These are phyloP conservation scores for Mesorhabditis belari DNA, from an alignment of 2,888 invertebrate species.

Conservation along the genomic window DNA sequence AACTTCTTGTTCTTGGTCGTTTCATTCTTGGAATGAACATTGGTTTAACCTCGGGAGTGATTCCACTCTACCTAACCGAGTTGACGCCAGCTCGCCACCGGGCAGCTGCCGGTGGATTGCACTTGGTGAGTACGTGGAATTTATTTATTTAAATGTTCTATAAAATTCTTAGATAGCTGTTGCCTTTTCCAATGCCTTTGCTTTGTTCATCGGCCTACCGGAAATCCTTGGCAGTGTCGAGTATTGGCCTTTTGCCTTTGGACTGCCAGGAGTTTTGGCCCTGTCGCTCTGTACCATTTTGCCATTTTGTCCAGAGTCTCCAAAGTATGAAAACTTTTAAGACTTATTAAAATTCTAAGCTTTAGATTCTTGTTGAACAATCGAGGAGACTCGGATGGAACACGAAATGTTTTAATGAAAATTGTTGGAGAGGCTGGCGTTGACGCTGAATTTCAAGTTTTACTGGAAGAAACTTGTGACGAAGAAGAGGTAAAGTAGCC, in stretches of 20 bases:
- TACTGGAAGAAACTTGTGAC: too few relatives aligned
- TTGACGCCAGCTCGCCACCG: slow-evolving; percentile 54
- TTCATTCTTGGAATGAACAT: slow-evolving; percentile 52
- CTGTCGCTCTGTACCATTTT: slow-evolving; percentile 37
- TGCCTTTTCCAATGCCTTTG: too few relatives aligned
- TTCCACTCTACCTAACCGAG: slow-evolving; percentile 57
- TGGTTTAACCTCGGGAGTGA: slow-evolving; percentile 56
- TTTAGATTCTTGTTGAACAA: too few relatives aligned
- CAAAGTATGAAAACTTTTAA: too few relatives aligned
- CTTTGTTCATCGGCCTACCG: slow-evolving; percentile 55
- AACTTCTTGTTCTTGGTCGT: slow-evolving; percentile 56
- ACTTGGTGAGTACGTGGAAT: slow-evolving; percentile 51
- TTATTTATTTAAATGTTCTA: not conserved
- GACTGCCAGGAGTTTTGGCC: slow-evolving; percentile 52
- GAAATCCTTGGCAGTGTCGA: slow-evolving; percentile 51
- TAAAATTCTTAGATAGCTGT: slow-evolving; percentile 49
- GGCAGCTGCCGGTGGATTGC: slow-evolving; percentile 56
- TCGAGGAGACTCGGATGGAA: too few relatives aligned
- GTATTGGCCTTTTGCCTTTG: slow-evolving; percentile 54
- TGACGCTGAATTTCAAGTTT: too few relatives aligned
- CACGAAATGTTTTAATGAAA: too few relatives aligned
- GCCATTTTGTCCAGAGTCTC: slow-evolving; percentile 50
- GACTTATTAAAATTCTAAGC: too few relatives aligned
- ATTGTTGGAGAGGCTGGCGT: too few relatives aligned
- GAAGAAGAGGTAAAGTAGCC: too few relatives aligned